Evolutionary conservation across 2,797 vertebrate species (phyloP), one percentile per base, ranked within the genome.

Genomic region (Carcharodon carcharias): DNA sequence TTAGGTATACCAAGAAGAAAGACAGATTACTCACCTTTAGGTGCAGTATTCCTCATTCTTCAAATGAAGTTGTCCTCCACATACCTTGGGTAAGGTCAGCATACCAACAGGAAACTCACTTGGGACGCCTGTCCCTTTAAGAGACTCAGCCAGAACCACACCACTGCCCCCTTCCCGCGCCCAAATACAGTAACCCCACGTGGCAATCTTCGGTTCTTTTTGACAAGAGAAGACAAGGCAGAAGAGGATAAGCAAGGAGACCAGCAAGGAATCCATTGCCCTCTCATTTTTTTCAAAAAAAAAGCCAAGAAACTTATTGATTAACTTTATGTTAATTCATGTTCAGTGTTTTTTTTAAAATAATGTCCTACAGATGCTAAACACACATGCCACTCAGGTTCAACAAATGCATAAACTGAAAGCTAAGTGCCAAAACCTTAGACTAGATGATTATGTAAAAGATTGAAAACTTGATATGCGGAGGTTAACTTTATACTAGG

Each of bases 181-280:
- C 94, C 94, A 56, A 56, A 56, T 77, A 95, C 69, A 95, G 94
- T 77, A 95, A 95, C 94, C 94, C 94, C 94, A 95, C 69, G 94
- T 56, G 94, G 69, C 94, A 95, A 77, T 95, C 94, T 95, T 95
- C 69, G 77, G 94, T 95, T 95, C 94, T 95, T 95, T 95, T 95
- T 77, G 69, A 95, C 54, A 95, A 95, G 65, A 95, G 92, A 95
- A 95, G 94, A 95, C 94, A 95, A 95, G 94, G 94, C 94, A 95
- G 69, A 77, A 73, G 94, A 95, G 94, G 94, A 95, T 95, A 77
- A 95, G 94, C 94, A 95, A 95, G 94, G 94, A 95, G 94, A 95
- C 94, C 94, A 95, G 35, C 94, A 95, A 95, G 94, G 94, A 95
- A 95, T 95, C 94, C 94, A 95, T 95, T 95, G 94, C 94, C 50